Evolutionary conservation across 1,140 invertebrate genomes (phyloP).

Genomic region (Diploscapter pachys): DNA sequence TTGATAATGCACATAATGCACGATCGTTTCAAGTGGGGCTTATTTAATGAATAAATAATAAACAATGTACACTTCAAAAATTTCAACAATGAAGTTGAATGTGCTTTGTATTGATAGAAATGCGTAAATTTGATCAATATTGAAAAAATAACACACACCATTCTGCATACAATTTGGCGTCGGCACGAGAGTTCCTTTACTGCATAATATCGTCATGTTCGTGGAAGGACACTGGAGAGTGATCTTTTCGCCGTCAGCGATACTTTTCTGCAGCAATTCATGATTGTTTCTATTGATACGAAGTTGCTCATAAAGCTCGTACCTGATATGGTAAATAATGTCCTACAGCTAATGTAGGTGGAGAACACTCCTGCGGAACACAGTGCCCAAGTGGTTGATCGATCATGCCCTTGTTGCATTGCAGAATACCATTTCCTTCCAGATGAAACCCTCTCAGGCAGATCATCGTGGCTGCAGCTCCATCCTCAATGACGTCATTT

Average conservation of each 20-base stretch:
- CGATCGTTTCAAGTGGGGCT: too few species aligned
- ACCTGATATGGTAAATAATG: not conserved
- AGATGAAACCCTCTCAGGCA: constrained; percentile 38
- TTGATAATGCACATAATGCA: too few species aligned
- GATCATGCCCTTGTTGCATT: constrained; percentile 28
- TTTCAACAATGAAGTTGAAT: too few species aligned
- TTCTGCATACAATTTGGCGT: constrained; percentile 21
- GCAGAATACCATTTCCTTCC: constrained; percentile 30
- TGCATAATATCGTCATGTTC: constrained; percentile 26
- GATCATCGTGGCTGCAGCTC: constrained; percentile 27
- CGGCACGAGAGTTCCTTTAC: constrained; percentile 19
- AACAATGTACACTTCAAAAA: too few species aligned
- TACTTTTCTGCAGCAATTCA: not conserved
- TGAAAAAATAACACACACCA: not conserved
- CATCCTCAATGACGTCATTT: constrained; percentile 30
- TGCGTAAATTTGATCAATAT: not conserved
- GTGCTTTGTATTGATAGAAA: too few species aligned
- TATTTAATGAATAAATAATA: too few species aligned
- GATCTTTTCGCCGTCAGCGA: constrained; percentile 19
- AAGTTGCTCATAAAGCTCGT: not conserved
- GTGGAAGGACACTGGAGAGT: constrained; percentile 15
- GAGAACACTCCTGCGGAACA: constrained; percentile 22
- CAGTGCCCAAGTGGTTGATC: constrained; percentile 31
- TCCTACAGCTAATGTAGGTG: constrained; percentile 18
- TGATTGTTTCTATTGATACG: not conserved